A percentile compares a stretch with the other conserved stretches of the same genome.
Evolutionary conservation across 2,797 vertebrate genomes (phyloP).

Genomic region (Bovichtus diacanthus): DNA sequence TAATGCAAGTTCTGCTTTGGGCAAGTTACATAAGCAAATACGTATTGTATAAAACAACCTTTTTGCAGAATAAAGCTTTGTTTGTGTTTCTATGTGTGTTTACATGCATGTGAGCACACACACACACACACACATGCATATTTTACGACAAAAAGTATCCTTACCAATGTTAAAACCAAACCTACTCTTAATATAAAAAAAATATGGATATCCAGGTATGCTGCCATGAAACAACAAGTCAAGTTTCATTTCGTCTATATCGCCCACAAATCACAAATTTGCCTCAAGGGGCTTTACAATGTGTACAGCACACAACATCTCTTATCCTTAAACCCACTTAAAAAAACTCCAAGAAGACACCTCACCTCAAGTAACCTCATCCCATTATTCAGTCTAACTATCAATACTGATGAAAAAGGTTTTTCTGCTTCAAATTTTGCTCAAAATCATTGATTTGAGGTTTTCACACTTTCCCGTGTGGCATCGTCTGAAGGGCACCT

Average conservation of each 20-base stretch:
- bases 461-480: constrained; percentile 43
- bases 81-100: neutral
- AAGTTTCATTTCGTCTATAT: neutral
- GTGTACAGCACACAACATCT: neutral
- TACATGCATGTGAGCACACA: neutral
- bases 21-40: neutral
- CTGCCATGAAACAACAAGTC: neutral
- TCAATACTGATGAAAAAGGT: constrained; percentile 15
- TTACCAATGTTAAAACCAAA: neutral
- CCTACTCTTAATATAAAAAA: neutral
- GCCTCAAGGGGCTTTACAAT: no score
- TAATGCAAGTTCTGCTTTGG: neutral
- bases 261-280: neutral
- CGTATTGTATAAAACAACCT: neutral
- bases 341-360: neutral
- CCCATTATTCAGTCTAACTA: constrained; percentile 20
- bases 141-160: neutral
- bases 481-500: constrained; percentile 81
- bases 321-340: neutral
- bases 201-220: neutral
- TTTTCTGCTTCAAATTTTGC: constrained; percentile 32
- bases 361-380: neutral
- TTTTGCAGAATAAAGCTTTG: neutral
- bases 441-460: constrained; percentile 38
- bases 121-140: neutral